phyloP scores from a whole-genome alignment of 2,797 vertebrate genomes.

The Helarctos malayanus region DNA sequence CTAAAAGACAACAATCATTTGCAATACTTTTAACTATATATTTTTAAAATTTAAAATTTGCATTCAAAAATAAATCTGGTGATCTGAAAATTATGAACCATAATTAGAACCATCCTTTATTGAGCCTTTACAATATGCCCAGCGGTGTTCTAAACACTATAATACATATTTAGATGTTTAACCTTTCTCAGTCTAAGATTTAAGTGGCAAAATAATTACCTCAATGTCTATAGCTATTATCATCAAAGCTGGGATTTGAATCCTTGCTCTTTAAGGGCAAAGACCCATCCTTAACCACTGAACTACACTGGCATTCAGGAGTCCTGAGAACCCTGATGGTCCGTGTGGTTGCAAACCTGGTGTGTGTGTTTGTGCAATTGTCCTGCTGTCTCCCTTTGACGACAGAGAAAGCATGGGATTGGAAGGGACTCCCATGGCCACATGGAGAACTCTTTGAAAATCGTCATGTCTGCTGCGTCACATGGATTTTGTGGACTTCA shows the following conservation, averaged over 20 bases:
- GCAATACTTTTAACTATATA: neutral
- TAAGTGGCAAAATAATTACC: neutral
- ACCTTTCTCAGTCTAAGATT: neutral
- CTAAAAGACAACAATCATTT: neutral
- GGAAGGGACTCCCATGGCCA: neutral
- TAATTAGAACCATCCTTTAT: neutral
- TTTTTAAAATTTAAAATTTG: neutral
- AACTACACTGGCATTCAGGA: no score
- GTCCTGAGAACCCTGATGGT: neutral
- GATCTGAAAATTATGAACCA: neutral
- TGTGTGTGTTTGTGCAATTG: neutral
- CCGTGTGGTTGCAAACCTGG: neutral
- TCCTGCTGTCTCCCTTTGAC: neutral
- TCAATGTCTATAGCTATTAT: neutral
- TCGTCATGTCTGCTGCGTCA: conserved; percentile 13
- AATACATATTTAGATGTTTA: neutral
- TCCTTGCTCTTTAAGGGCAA: neutral
- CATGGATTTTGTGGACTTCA: neutral
- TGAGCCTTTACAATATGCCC: neutral
- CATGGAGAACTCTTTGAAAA: neutral
- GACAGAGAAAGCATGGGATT: neutral
- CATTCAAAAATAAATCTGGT: conserved; percentile 50
- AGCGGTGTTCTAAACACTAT: neutral
- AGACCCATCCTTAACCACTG: neutral
- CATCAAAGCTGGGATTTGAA: neutral